Evolutionary conservation across 2,797 vertebrate species (phyloP).

Genomic region (Acrocephalus scirpaceus): DNA sequence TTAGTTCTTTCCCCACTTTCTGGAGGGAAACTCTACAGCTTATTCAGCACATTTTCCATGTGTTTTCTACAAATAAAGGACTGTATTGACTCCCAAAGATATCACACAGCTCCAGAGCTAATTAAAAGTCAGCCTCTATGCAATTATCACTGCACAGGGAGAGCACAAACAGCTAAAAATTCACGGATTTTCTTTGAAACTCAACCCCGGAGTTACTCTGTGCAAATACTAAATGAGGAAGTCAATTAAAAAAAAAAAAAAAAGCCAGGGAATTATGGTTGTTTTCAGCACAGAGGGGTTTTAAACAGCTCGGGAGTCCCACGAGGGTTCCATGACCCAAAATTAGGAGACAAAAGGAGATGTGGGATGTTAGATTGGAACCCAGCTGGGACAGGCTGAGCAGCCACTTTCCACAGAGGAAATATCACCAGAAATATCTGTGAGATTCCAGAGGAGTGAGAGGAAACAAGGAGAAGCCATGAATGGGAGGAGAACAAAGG

Average conservation of each 20-base stretch:
- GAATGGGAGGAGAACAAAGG: neutral
- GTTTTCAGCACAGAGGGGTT: neutral
- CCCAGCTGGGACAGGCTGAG: neutral
- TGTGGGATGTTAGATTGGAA: neutral
- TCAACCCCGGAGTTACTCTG: neutral
- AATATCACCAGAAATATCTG: neutral
- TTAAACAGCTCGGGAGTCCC: conserved; percentile 10
- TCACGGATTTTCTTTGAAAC: conserved; percentile 19
- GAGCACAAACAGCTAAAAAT: neutral
- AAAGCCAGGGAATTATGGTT: neutral
- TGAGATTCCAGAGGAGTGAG: neutral
- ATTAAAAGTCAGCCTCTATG: conserved; percentile 27
- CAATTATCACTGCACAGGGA: neutral
- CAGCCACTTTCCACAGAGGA: neutral
- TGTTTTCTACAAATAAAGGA: neutral
- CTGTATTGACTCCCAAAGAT: neutral
- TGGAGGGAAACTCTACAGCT: neutral
- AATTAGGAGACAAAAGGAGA: conserved; percentile 17
- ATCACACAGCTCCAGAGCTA: conserved; percentile 17
- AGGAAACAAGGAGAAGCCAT: neutral
- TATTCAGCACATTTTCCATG: neutral
- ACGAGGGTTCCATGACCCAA: neutral
- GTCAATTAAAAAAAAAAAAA: neutral
- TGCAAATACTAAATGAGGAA: conserved; percentile 28
- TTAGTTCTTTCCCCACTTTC: neutral